Evolutionary conservation across 2,888 invertebrate species (phyloP).

Genomic region (Leptopilina myrica): DNA sequence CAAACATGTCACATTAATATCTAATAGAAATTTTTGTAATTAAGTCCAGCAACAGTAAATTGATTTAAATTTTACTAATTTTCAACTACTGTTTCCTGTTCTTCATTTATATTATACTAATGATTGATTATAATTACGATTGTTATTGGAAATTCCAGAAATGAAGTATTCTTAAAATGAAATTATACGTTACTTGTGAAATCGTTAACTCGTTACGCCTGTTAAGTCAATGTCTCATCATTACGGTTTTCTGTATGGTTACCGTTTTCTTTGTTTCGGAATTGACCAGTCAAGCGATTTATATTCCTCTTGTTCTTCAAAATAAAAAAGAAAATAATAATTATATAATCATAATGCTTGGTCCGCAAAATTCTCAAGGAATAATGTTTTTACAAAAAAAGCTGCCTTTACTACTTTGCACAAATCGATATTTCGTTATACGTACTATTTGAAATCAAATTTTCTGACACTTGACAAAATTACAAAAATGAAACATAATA

Average conservation of each 20-base stretch:
- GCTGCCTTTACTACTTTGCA: background rate
- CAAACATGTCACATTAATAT: too few species aligned
- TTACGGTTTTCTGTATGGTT: constrained; percentile 61
- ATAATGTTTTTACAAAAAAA: background rate
- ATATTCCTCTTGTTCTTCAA: constrained; percentile 42
- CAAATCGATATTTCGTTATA: background rate
- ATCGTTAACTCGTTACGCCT: constrained; percentile 47
- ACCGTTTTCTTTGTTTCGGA: constrained; percentile 64
- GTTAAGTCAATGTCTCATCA: constrained; percentile 57
- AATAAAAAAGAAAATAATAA: constrained; percentile 47
- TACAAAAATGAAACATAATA: background rate
- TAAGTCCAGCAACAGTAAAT: too few species aligned
- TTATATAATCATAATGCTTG: background rate
- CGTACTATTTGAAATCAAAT: background rate
- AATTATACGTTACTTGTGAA: constrained; percentile 10
- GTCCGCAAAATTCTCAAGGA: background rate
- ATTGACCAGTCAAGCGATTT: constrained; percentile 50
- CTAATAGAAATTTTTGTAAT: too few species aligned
- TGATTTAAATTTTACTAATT: constrained; percentile 47
- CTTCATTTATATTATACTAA: background rate
- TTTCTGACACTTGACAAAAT: background rate
- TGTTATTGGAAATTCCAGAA: background rate
- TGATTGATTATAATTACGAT: background rate
- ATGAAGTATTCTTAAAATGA: constrained; percentile 9
- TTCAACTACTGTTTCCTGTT: constrained; percentile 48